phyloP scores from a whole-genome alignment of 1,140 invertebrate species.

The Dendroctonus ponderosae region DNA sequence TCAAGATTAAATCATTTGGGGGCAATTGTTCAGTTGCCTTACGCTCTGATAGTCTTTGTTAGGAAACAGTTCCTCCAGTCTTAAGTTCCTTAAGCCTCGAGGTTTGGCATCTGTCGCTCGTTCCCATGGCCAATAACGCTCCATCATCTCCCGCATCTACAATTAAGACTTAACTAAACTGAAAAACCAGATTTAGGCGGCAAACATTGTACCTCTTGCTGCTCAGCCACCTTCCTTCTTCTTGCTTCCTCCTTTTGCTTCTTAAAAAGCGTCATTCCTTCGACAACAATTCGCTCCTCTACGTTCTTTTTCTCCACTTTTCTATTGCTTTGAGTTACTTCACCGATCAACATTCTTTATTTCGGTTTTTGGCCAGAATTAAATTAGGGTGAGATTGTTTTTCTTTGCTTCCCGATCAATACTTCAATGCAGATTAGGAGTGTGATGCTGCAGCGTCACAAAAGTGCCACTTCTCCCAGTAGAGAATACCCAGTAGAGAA shows the following conservation, averaged over 20 bases:
- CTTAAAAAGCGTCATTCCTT: slow-evolving; percentile 40
- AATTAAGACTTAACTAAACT: slow-evolving; percentile 4
- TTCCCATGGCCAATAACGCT: slow-evolving; percentile 55
- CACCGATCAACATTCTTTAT: slow-evolving; percentile 28
- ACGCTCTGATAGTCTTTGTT: slow-evolving; percentile 49
- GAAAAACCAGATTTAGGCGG: neutral
- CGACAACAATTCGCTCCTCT: slow-evolving; percentile 34
- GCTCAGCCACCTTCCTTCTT: slow-evolving; percentile 40
- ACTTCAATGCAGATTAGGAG: neutral
- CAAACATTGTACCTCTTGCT: slow-evolving; percentile 38
- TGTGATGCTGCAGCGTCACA: neutral
- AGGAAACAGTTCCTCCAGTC: slow-evolving; percentile 53
- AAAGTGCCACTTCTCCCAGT: neutral
- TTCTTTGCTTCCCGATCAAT: too few species aligned
- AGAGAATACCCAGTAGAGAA: neutral
- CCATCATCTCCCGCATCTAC: slow-evolving; percentile 53
- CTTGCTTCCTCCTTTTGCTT: slow-evolving; percentile 40
- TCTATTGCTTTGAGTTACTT: slow-evolving; percentile 24
- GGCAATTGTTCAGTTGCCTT: slow-evolving; percentile 13
- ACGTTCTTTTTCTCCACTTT: slow-evolving; percentile 33
- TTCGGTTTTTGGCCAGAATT: too few species aligned
- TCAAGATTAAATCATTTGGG: neutral
- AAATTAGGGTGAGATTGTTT: too few species aligned
- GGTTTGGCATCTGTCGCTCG: slow-evolving; percentile 50
- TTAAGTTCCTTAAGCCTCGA: slow-evolving; percentile 52